Evolutionary conservation across 2,888 invertebrate genomes (phyloP), one percentile per base, ranked within the genome.

Genomic region (Drosophila emarginata): DNA sequence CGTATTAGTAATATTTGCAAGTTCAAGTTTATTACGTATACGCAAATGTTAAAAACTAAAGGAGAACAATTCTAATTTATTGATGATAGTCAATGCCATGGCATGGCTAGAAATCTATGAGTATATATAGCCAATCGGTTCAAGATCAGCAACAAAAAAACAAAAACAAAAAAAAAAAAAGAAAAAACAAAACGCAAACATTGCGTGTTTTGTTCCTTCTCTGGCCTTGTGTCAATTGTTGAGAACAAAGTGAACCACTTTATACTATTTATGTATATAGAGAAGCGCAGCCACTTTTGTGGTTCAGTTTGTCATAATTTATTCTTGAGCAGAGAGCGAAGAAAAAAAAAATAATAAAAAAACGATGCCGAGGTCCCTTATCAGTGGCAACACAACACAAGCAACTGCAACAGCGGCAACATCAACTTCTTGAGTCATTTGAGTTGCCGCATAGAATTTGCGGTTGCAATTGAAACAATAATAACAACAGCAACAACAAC

Each of bases 401-500:
- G 26, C 26, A 26, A 26, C 37, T 18, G 45, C 21, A 45, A 12
- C 45, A 45, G 18, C 45, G 14, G 45, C 68, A 64, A 56, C 45
- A 45, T 53, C 61, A 56, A 56, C 62, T 64, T 64, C 64, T 74
- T 75, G 68, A 79, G 86, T 80, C 80, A 86, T 70, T 82, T 72
- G 80, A 83, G 73, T 78, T 75, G 78, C 68, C 61, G 76, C 63
- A 77, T 88, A 85, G 78, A 88, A 84, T 88, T 45, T 89, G 80
- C 77, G 89, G 89, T 89, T 89, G 81, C 84, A 80, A 69, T 81
- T 78, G 81, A 50, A 67, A 18, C 50, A 58, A 21, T 70, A 54
- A 15, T 60, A 66, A 0, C 57, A 58, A 15, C 62, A 62, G 0
- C 57, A 58, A 6, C 61, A 64, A 26, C 40, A 39, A 21, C 62